Conservation (phyloP, 2,888 invertebrate genomes). For the Tetanocera ferruginea region DNA sequence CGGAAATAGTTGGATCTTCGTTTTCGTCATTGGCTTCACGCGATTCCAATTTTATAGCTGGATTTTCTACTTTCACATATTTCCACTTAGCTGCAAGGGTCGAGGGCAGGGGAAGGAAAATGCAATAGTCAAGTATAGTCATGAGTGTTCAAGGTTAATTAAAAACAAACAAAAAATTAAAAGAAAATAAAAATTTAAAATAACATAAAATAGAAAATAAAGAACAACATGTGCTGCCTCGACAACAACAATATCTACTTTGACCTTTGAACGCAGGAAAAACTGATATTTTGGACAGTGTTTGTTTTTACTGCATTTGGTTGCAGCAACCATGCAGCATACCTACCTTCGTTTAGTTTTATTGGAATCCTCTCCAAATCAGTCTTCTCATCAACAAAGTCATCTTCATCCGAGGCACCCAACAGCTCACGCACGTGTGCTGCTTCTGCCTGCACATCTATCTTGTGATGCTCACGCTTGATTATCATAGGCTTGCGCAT, state of each 20-base stretch:
- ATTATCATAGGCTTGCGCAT: constrained; percentile 58
- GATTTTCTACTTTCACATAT: constrained; percentile 44
- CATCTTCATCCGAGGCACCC: constrained; percentile 63
- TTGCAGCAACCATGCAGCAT: background rate
- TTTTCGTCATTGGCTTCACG: background rate
- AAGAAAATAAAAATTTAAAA: constrained; percentile 1
- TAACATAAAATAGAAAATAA: background rate
- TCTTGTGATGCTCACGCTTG: constrained; percentile 59
- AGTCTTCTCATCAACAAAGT: constrained; percentile 59
- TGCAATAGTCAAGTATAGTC: background rate
- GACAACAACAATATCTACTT: background rate
- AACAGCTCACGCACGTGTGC: constrained; percentile 60
- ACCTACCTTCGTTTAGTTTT: constrained; percentile 63
- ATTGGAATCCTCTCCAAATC: constrained; percentile 63
- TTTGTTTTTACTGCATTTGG: background rate
- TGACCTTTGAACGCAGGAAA: background rate
- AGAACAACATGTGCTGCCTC: background rate
- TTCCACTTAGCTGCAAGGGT: constrained; percentile 48
- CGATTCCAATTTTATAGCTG: constrained; percentile 41
- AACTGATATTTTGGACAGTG: background rate
- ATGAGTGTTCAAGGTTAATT: background rate
- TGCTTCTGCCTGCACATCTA: constrained; percentile 60
- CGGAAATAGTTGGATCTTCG: background rate
- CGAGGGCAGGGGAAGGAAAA: background rate
- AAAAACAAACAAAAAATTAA: background rate